These are phyloP conservation scores for Drosophila anomalata DNA, from an alignment of 2,888 invertebrate genomes.

Conservation along the genomic window DNA sequence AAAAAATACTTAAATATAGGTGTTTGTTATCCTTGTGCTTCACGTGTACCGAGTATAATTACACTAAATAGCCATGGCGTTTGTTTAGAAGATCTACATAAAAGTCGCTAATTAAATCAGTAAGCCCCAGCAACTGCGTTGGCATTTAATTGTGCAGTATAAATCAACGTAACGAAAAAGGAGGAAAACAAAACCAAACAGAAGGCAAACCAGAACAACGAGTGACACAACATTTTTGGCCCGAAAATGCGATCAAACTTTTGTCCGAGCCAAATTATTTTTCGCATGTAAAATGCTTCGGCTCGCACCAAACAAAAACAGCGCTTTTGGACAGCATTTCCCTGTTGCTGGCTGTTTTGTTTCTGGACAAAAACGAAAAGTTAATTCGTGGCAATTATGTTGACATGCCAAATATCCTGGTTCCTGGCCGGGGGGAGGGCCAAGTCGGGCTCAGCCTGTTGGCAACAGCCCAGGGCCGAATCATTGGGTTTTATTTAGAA, in stretches of 20 bases:
- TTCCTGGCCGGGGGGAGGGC: constrained; percentile 1
- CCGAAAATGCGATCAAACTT: constrained; percentile 58
- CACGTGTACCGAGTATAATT: not conserved
- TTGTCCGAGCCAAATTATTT: constrained; percentile 64
- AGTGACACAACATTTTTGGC: constrained; percentile 33
- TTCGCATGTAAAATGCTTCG: constrained; percentile 44
- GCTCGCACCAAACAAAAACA: constrained; percentile 20
- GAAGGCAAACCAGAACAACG: constrained; percentile 17
- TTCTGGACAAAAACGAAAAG: constrained; percentile 61
- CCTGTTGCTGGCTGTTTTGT: constrained; percentile 30
- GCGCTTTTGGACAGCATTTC: constrained; percentile 16
- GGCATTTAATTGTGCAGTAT: constrained; percentile 53
- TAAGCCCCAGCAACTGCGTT: constrained; percentile 34
- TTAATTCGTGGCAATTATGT: constrained; percentile 76
- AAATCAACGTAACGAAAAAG: constrained; percentile 48
- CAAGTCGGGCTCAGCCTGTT: not conserved
- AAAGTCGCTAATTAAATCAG: constrained; percentile 61
- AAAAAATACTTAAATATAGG: too few relatives aligned
- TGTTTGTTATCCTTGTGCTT: too few relatives aligned
- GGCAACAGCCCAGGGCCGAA: constrained; percentile 1
- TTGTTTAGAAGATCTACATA: constrained; percentile 3
- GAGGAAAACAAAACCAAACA: constrained; percentile 26
- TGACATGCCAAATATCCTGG: constrained; percentile 73
- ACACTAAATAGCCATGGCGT: not conserved
- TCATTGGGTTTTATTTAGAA: not conserved